Conservation (phyloP, 2,113 vertebrate genomes). For the Entomyzon cyanotis region DNA sequence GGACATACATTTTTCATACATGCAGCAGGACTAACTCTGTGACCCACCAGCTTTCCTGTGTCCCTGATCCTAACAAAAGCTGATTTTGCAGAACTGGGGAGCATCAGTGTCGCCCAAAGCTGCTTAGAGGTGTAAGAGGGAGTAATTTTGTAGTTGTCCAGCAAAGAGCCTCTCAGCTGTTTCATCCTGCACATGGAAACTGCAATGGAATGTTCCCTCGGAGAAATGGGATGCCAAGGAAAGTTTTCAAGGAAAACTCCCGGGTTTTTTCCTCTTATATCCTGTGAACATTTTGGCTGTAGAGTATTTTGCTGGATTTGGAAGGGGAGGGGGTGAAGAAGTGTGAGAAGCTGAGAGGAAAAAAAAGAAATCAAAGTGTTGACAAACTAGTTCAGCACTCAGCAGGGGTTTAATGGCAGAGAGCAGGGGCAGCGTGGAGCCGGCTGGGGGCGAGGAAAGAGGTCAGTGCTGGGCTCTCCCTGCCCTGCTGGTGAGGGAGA, state of each 20-base stretch:
- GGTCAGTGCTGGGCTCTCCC: not conserved
- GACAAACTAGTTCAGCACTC: not conserved
- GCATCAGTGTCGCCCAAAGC: not conserved
- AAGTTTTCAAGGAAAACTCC: not conserved
- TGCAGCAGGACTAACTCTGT: rapidly evolving
- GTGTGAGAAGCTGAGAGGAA: not conserved
- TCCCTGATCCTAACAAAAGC: not conserved
- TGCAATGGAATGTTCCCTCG: not conserved
- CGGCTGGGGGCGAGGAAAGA: not conserved
- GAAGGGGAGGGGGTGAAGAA: not conserved
- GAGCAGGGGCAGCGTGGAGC: not conserved
- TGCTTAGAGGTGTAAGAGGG: not conserved
- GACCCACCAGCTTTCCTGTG: not conserved
- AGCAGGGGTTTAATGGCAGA: not conserved
- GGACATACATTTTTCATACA: rapidly evolving
- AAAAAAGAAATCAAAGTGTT: not conserved
- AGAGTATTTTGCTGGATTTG: not conserved
- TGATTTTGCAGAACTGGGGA: not conserved
- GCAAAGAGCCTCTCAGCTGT: not conserved
- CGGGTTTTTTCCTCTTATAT: rapidly evolving
- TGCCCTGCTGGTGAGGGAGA: not conserved
- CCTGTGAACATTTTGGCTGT: not conserved
- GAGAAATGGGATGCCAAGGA: not conserved
- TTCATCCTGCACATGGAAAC: rapidly evolving
- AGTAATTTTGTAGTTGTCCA: rapidly evolving